Evolutionary conservation across 2,113 vertebrate species (phyloP).

Genomic region (Rhizomys pruinosus): DNA sequence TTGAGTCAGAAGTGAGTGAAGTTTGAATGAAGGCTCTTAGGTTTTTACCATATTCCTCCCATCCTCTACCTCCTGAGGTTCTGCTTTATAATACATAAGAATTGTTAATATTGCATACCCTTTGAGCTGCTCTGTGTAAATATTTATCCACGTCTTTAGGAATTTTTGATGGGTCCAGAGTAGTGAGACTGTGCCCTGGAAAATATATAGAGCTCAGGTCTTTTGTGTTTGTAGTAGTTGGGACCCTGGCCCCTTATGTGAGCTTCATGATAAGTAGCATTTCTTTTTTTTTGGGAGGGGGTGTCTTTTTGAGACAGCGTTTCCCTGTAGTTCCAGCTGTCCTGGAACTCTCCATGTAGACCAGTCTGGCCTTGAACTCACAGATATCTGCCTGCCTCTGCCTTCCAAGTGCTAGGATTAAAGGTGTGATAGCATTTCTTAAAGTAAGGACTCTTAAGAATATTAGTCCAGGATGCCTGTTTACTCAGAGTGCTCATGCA

Average conservation of each 20-base stretch:
- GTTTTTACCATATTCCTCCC: not conserved
- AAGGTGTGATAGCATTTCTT: no score
- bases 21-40: conserved; percentile 16
- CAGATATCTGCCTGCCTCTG: no score
- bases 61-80: not conserved
- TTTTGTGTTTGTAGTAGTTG: not conserved
- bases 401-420: no score
- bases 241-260: not conserved
- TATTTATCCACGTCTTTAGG: conserved; percentile 28
- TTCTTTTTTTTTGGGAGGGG: no score
- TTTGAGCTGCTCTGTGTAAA: not conserved
- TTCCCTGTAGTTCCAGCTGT: no score
- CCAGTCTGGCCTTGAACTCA: no score
- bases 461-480: not conserved
- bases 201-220: not conserved
- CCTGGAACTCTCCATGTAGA: no score
- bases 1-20: not conserved
- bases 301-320: no score
- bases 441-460: not conserved
- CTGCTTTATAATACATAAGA: not conserved
- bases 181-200: not conserved
- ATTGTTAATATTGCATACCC: not conserved
- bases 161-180: not conserved
- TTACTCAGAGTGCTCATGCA: not conserved
- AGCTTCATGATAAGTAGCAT: conserved; percentile 1